These are phyloP conservation scores for Muscicapa striata DNA, from an alignment of 2,797 vertebrate genomes.

Conservation along the genomic window DNA sequence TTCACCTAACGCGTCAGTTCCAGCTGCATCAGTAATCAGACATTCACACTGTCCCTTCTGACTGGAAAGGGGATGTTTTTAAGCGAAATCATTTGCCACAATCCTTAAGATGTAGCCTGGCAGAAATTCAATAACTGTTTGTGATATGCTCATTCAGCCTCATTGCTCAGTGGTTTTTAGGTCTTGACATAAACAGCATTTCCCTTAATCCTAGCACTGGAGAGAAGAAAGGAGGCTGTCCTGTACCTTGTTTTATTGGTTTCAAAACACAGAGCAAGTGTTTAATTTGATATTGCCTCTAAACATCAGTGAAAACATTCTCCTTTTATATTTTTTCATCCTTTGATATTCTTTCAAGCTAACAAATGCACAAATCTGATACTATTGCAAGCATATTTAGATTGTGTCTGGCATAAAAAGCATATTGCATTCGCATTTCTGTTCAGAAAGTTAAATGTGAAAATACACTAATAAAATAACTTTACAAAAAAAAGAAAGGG, in stretches of 20 bases:
- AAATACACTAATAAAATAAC: slow-evolving; percentile 23
- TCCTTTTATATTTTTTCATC: slow-evolving; percentile 22
- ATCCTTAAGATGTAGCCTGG: slow-evolving; percentile 81
- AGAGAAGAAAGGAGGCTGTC: slow-evolving; percentile 44
- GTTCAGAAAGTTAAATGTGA: slow-evolving; percentile 43
- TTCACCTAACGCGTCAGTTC: slow-evolving; percentile 50
- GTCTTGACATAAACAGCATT: slow-evolving; percentile 69
- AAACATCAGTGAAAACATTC: background rate
- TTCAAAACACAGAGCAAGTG: slow-evolving; percentile 45
- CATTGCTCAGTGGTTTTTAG: slow-evolving; percentile 55
- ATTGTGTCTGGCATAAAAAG: slow-evolving; percentile 6
- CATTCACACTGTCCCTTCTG: slow-evolving; percentile 72
- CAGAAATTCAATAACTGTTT: slow-evolving; percentile 85
- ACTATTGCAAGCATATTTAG: slow-evolving; percentile 36
- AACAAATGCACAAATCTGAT: slow-evolving; percentile 48
- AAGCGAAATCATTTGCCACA: slow-evolving; percentile 76
- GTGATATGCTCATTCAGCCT: slow-evolving; percentile 72
- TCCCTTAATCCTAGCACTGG: slow-evolving; percentile 51
- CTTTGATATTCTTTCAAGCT: slow-evolving; percentile 58
- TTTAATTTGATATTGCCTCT: slow-evolving; percentile 48
- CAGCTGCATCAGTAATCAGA: slow-evolving; percentile 72
- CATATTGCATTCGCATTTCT: slow-evolving; percentile 41
- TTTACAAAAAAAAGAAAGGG: background rate
- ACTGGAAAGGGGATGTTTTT: slow-evolving; percentile 81
- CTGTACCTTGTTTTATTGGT: slow-evolving; percentile 39